Conservation (phyloP, 2,888 invertebrate species). For the Phengaris alcon region DNA sequence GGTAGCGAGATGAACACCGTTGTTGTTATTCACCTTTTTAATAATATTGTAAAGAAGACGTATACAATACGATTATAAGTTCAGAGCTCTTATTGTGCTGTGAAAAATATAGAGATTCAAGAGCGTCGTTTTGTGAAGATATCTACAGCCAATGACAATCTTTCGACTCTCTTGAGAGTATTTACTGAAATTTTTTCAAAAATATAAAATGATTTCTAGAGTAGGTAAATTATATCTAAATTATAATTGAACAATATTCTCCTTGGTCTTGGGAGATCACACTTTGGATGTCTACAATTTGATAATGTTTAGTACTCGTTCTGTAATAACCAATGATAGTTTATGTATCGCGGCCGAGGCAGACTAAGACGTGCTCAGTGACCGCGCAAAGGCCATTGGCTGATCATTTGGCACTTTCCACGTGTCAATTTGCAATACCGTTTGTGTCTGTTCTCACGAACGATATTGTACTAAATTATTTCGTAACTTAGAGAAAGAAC, state of each 20-base stretch:
- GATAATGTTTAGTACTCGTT: background rate
- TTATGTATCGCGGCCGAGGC: constrained; percentile 11
- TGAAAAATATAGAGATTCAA: background rate
- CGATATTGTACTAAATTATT: background rate
- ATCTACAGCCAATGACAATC: background rate
- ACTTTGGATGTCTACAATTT: background rate
- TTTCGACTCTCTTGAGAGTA: background rate
- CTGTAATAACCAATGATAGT: constrained; percentile 2
- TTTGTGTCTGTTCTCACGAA: background rate
- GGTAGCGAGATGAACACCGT: constrained; percentile 7
- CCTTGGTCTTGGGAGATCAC: constrained; percentile 2
- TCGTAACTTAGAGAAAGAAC: background rate
- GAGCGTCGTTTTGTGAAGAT: background rate
- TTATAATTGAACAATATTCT: background rate
- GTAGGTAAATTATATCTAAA: background rate
- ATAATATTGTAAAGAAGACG: background rate
- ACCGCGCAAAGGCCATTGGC: background rate
- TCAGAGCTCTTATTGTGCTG: background rate
- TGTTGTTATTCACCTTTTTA: background rate
- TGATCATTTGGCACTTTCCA: background rate
- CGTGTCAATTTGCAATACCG: constrained; percentile 1
- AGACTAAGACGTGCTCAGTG: background rate
- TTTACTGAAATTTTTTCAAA: too few relatives aligned
- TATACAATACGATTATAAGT: background rate
- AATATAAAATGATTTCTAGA: too few relatives aligned